Conservation (phyloP, 2,797 vertebrate species). For the Sparus aurata region DNA sequence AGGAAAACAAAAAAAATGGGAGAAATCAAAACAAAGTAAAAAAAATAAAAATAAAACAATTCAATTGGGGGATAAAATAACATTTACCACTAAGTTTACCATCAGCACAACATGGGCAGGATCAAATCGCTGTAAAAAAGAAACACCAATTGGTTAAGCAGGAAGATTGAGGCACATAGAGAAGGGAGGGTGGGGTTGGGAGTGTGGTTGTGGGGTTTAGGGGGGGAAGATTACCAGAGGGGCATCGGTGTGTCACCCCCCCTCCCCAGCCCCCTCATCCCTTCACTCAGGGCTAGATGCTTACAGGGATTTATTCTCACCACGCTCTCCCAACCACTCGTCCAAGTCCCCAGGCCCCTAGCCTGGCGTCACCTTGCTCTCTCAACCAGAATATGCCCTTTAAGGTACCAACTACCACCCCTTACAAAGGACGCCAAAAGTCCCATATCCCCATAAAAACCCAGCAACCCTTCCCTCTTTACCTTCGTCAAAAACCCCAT, state of each 20-base stretch:
- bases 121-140: constrained; percentile 99
- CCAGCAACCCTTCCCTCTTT: constrained; percentile 28
- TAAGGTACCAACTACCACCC: constrained; percentile 31
- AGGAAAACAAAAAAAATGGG: constrained; percentile 82
- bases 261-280: constrained; percentile 65
- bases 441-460: constrained; percentile 19
- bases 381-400: constrained; percentile 43
- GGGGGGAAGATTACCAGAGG: constrained; percentile 74
- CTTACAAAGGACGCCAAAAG: constrained; percentile 22
- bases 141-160: constrained; percentile 99
- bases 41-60: constrained; percentile 88
- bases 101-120: constrained; percentile 99
- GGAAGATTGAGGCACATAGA: constrained; percentile 96
- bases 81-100: constrained; percentile 99
- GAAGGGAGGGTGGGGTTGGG: constrained; percentile 82
- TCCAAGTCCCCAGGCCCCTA: constrained; percentile 72
- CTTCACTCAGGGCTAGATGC: constrained; percentile 80
- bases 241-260: constrained; percentile 69
- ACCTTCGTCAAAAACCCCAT: neutral
- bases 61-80: constrained; percentile 99
- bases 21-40: constrained; percentile 89
- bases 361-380: constrained; percentile 54
- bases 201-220: constrained; percentile 70
- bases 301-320: constrained; percentile 84
- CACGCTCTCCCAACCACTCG: constrained; percentile 73